Base-by-base conservation (phyloP, 1,140 invertebrate species). In the Drosophila auraria region DNA sequence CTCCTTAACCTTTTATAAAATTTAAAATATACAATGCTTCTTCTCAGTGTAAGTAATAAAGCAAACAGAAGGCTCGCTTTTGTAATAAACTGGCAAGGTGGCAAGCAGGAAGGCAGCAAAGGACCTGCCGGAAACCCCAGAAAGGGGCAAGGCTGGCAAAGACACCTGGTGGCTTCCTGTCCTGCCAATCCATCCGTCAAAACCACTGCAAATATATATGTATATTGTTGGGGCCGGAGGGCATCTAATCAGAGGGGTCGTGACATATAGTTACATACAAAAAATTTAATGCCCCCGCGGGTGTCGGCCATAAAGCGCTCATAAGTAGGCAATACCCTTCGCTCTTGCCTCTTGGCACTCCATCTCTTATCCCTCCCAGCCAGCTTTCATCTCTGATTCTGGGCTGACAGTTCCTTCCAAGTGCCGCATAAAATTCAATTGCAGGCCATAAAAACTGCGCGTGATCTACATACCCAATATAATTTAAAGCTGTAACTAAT, bases 401-500 rank as follows among this genome's bases (percentile, higher is more conserved):
- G 58, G 59, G 20, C 14, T 40, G 54, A 14, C 14, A 40, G 54
- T 5, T 64, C 45, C 38, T 15, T 27, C 33, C 38, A 57, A 38
- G 33, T 51, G 58, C 38, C 65, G 17, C 64, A 89, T 87, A 87
- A 87, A 87, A 87, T 89, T 87, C 84, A 87, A 87, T 87, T 87
- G 84, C 84, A 69, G 74, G 72, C 42, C 78, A 71, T 89, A 84
- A 87, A 84, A 84, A 75, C 70, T 90, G 83, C 68, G 83, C 83
- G 68, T 87, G 77, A 83, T 87, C 80, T 80, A 87, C 70, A 82
- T 77, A 81, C 57, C 70, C 50, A 82, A 80, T 74, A 89, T 77
- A 83, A 87, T 84, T 84, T 89, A 78, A 87, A 87, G 84, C 84
- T 83, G 69, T 83, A 84, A 87, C 83, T 87, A 87, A 87, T 87